Evolutionary conservation across 2,113 vertebrate species (phyloP).

Genomic region (Lota lota): DNA sequence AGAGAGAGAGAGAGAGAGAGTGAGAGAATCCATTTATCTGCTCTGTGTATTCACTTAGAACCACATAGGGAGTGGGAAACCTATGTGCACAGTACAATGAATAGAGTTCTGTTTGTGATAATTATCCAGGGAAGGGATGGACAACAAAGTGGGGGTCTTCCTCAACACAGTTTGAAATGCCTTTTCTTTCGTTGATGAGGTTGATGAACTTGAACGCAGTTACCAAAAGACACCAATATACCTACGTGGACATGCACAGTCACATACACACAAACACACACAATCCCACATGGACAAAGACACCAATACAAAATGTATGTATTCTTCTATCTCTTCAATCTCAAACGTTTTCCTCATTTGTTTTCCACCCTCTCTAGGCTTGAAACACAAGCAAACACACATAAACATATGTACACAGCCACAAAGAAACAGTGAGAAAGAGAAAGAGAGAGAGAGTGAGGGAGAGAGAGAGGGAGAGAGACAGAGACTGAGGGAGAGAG

Average conservation of each 20-base stretch:
- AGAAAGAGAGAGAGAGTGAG: background rate
- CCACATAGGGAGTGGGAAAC: conserved; percentile 13
- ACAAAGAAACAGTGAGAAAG: background rate
- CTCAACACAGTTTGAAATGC: too few species aligned
- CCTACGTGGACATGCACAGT: too few species aligned
- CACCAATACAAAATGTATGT: too few species aligned
- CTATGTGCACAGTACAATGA: background rate
- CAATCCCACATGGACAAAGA: too few species aligned
- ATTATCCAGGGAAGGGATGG: too few species aligned
- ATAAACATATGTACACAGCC: conserved; percentile 4
- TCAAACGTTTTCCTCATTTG: background rate
- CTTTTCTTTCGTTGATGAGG: too few species aligned
- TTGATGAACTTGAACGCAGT: too few species aligned
- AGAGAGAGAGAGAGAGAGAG: conserved; percentile 7
- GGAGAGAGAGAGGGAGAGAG: background rate
- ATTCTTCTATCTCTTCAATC: background rate
- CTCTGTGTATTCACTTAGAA: conserved; percentile 41
- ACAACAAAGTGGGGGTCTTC: too few species aligned
- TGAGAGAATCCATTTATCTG: conserved; percentile 33
- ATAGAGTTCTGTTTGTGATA: too few species aligned
- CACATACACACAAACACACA: too few species aligned
- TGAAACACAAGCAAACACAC: background rate
- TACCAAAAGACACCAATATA: too few species aligned
- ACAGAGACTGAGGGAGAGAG: background rate
- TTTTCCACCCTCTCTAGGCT: background rate